phyloP scores from a whole-genome alignment of 1,140 invertebrate species.

The Drosophila baimaii region DNA sequence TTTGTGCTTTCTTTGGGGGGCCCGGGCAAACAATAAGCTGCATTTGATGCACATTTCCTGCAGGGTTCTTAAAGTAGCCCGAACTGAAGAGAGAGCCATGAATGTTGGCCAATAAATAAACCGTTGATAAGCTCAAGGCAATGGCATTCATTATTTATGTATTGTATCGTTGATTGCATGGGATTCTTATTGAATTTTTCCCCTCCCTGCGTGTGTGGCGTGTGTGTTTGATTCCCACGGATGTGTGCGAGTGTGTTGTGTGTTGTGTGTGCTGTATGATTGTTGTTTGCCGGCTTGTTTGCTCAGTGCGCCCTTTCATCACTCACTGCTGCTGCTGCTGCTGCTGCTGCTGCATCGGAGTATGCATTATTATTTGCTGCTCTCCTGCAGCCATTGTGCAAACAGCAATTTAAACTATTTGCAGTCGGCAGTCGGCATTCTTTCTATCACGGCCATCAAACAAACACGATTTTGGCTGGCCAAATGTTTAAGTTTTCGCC shows the following conservation, averaged over 20 bases:
- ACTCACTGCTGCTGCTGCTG: conserved; percentile 5
- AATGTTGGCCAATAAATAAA: conserved; percentile 73
- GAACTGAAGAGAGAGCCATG: conserved; percentile 9
- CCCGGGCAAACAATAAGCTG: conserved; percentile 62
- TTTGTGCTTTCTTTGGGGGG: not conserved
- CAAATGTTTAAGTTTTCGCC: conserved; percentile 30
- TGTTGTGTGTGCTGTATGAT: conserved; percentile 48
- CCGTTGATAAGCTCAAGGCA: conserved; percentile 76
- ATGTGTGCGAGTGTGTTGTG: conserved; percentile 27
- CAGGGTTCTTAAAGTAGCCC: conserved; percentile 44
- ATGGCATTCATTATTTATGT: conserved; percentile 80
- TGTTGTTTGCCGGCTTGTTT: conserved; percentile 31
- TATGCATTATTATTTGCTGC: conserved; percentile 47
- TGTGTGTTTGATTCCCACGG: conserved; percentile 20
- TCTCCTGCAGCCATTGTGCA: conserved; percentile 49
- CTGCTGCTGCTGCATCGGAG: conserved; percentile 17
- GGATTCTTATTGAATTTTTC: conserved; percentile 69
- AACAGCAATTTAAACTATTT: conserved; percentile 64
- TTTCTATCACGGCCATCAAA: conserved; percentile 42
- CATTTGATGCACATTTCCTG: conserved; percentile 60
- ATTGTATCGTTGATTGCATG: conserved; percentile 72
- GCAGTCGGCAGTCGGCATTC: conserved; percentile 60
- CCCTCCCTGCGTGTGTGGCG: conserved; percentile 9
- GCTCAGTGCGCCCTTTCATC: conserved; percentile 42
- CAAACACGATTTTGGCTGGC: conserved; percentile 41